Evolutionary conservation across 2,113 vertebrate species (phyloP).

Genomic region (Strigops habroptila): DNA sequence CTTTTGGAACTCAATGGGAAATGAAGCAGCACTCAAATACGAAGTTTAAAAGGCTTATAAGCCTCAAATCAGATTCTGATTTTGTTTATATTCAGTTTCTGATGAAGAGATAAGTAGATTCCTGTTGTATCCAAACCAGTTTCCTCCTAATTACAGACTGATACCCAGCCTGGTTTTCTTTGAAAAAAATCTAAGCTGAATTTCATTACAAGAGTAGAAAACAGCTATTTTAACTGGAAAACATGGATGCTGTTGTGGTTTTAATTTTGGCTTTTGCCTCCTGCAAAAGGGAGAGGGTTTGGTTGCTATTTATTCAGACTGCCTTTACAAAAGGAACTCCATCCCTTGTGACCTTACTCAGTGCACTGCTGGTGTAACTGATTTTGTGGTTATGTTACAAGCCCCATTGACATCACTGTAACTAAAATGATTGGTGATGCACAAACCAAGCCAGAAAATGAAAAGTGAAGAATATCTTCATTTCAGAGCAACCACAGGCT

Average conservation of each 20-base stretch:
- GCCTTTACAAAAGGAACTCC: neutral
- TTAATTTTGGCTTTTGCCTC: slow-evolving; percentile 4
- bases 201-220: neutral
- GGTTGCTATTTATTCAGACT: neutral
- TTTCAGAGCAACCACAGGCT: neutral
- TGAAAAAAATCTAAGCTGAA: neutral
- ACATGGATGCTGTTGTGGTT: neutral
- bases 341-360: neutral
- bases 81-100: slow-evolving; percentile 16
- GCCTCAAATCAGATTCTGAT: neutral
- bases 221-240: neutral
- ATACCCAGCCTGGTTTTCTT: neutral
- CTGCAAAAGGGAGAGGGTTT: neutral
- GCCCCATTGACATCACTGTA: neutral
- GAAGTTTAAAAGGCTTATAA: neutral
- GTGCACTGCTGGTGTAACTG: neutral
- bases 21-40: neutral
- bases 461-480: neutral
- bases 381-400: slow-evolving; percentile 35
- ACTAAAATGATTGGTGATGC: neutral
- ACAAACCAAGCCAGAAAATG: neutral
- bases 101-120: neutral
- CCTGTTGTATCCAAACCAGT: neutral
- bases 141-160: neutral
- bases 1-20: neutral